A percentile compares a stretch with the other conserved stretches of the same genome.
Conservation (phyloP, 2,888 invertebrate genomes). For the Sialis fuliginosa region DNA sequence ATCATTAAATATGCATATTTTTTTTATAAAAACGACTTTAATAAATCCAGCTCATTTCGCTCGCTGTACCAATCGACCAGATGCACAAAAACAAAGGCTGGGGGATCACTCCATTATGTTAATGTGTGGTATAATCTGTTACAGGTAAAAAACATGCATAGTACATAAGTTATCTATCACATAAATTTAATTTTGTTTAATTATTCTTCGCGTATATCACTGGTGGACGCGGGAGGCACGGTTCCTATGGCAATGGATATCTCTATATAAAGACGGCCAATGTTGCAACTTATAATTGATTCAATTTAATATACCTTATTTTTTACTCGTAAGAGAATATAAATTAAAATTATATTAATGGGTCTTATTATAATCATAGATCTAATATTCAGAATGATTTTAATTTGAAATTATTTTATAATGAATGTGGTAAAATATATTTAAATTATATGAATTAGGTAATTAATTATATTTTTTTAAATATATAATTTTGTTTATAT, state of each 20-base stretch:
- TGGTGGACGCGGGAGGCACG: neutral
- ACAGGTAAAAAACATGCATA: constrained; percentile 1
- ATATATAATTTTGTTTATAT: too few relatives aligned
- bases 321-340: too few relatives aligned
- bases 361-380: too few relatives aligned
- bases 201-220: constrained; percentile 4
- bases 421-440: too few relatives aligned
- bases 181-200: constrained; percentile 5
- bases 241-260: neutral
- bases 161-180: constrained; percentile 2
- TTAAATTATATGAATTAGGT: too few relatives aligned
- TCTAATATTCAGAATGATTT: too few relatives aligned
- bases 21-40: too few relatives aligned
- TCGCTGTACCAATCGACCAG: neutral
- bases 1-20: too few relatives aligned
- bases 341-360: too few relatives aligned
- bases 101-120: neutral
- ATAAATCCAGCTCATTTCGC: too few relatives aligned
- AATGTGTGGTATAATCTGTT: constrained; percentile 1
- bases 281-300: neutral
- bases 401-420: too few relatives aligned
- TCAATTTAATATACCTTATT: neutral
- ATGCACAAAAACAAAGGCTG: neutral
- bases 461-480: too few relatives aligned
- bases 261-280: neutral